phyloP scores from a whole-genome alignment of 2,113 vertebrate species.

The Oryzias javanicus region DNA sequence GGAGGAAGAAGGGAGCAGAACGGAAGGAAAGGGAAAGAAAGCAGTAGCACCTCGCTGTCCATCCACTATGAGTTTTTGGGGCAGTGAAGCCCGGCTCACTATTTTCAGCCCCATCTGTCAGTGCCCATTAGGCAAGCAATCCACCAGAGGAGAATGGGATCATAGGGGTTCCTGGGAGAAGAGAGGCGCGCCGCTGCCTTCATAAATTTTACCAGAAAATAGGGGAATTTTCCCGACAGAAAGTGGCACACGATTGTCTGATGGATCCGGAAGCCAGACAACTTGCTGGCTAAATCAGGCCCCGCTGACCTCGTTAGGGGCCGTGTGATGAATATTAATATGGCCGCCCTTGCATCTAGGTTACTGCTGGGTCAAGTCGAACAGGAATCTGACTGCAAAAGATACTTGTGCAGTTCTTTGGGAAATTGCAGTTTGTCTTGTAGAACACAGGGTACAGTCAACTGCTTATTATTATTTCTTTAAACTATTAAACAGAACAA shows the following conservation, averaged over 20 bases:
- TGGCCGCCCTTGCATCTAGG: conserved; percentile 66
- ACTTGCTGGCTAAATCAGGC: conserved; percentile 69
- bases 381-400: conserved; percentile 35
- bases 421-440: not conserved
- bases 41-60: conserved; percentile 28
- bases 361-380: conserved; percentile 58
- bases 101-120: conserved; percentile 78
- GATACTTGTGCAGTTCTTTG: conserved; percentile 43
- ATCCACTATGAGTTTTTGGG: conserved; percentile 58
- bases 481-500: no score
- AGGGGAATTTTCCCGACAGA: conserved; percentile 70
- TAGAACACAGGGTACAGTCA: not conserved
- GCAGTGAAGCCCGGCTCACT: conserved; percentile 59
- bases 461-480: no score
- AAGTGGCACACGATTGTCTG: conserved; percentile 75
- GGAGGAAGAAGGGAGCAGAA: conserved; percentile 9
- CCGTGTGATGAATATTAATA: conserved; percentile 75
- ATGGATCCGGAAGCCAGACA: conserved; percentile 70
- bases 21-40: conserved; percentile 40
- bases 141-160: conserved; percentile 78
- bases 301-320: conserved; percentile 75
- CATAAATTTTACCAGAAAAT: conserved; percentile 74
- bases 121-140: conserved; percentile 77
- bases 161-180: conserved; percentile 77
- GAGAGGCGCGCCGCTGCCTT: conserved; percentile 67